phyloP scores from a whole-genome alignment of 2,797 vertebrate species.

The Phrynocephalus vlangalii region DNA sequence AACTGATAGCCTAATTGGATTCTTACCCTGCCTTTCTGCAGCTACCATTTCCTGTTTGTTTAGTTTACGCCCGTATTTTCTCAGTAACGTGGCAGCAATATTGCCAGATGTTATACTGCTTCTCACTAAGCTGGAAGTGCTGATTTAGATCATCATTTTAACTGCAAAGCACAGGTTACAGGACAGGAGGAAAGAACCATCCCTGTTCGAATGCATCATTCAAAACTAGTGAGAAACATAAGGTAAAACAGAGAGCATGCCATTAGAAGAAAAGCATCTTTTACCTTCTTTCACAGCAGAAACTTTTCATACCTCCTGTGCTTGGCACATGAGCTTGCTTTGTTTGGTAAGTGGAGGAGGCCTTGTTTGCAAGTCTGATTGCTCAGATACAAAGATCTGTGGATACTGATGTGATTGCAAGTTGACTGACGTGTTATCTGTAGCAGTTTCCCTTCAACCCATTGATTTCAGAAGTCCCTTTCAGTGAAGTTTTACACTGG shows the following conservation, averaged over 20 bases:
- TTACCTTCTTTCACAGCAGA: no score
- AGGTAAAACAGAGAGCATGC: no score
- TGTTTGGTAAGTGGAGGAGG: no score
- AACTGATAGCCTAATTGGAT: neutral
- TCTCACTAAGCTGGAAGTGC: neutral
- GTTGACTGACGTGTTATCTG: neutral
- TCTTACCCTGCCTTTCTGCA: neutral
- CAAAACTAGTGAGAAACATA: neutral
- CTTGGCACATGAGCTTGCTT: no score
- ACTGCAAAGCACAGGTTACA: neutral
- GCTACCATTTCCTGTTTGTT: neutral
- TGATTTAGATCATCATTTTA: neutral
- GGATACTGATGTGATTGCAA: neutral
- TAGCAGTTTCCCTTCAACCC: neutral
- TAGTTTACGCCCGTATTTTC: slow-evolving; percentile 2
- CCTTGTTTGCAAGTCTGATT: no score
- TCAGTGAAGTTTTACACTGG: neutral
- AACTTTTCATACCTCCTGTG: no score
- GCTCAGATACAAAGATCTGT: no score
- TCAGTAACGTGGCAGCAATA: neutral
- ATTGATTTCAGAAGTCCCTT: neutral
- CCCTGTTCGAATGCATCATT: neutral
- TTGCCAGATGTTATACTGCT: neutral
- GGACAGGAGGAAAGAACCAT: neutral
- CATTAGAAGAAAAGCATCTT: no score